Base-by-base conservation (phyloP, 2,797 vertebrate genomes). In the Enteromius argenteus region DNA sequence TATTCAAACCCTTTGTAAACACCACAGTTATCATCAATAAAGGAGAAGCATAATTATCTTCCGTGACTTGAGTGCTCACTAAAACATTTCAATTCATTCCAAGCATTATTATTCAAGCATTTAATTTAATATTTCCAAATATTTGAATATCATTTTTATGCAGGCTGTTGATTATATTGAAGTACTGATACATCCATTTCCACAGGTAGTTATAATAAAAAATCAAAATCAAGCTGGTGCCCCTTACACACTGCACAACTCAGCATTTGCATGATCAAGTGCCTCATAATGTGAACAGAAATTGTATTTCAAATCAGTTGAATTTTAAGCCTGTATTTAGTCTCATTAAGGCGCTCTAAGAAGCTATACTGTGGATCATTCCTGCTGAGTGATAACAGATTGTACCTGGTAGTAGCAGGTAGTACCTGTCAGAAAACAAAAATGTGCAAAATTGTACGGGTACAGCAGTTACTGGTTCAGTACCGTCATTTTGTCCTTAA, bases 1-100 rank as follows among this genome's bases (percentile, higher is more conserved):
- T 49, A 73, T 46, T 32, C 19, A 73, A 73, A 51, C 19, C 27
- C 44, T 73, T 30, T 73, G 15, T 51, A 32, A 51, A 73, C 71
- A 32, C 46, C 30, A 46, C 1, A 10, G 46, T 19, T 49, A 49
- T 51, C 17, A 13, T 21, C 27, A 32, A 13, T 32, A 73, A 73
- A 51, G 42, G 14, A 32, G 27, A 46, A 13, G 44, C 17, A 73
- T 46, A 10, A 73, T 32, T 73, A 51, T 13, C 49, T 73, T 11
- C 30, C 32, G 9, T 32, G 71, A 72, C 23, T 0, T 49, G 44
- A 73, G 44, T 73, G 23, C 44, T 51, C 27, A 73, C 71, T 32
- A 21, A 51, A 51, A 9, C 17, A 51, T 73, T 32, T 4, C 27
- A 9, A 46, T 73, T 32, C 3, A 73, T 51, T 19, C 44, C 27